Evolutionary conservation across 2,888 invertebrate genomes (phyloP).

Genomic region (Sylvicola fuscatus): DNA sequence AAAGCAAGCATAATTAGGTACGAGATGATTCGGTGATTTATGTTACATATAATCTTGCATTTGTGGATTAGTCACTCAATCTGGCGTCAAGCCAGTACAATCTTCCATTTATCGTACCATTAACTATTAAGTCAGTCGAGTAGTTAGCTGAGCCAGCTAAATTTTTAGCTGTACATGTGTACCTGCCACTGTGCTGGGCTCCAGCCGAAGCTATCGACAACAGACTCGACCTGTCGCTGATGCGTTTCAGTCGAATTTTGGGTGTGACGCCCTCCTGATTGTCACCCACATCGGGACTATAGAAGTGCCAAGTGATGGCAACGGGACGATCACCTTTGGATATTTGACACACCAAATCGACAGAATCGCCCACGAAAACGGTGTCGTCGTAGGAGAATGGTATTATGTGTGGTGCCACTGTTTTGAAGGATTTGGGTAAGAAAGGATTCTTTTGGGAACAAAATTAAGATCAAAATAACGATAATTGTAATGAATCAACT

Average conservation of each 20-base stretch:
- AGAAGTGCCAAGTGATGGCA: constrained; percentile 40
- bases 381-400: constrained; percentile 55
- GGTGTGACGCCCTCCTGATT: constrained; percentile 11
- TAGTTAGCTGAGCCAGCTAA: constrained; percentile 30
- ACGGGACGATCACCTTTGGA: constrained; percentile 48
- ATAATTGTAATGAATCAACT: no score
- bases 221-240: constrained; percentile 40
- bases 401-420: constrained; percentile 51
- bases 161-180: constrained; percentile 36
- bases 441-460: neutral
- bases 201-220: constrained; percentile 35
- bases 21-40: neutral
- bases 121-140: constrained; percentile 35
- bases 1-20: no score
- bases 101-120: constrained; percentile 26
- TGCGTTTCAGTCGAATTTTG: constrained; percentile 33
- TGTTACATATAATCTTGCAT: neutral
- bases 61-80: neutral
- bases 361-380: constrained; percentile 46
- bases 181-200: constrained; percentile 38
- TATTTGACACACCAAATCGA: constrained; percentile 48
- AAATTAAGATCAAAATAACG: neutral
- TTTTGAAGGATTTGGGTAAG: constrained; percentile 6
- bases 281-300: constrained; percentile 4
- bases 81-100: constrained; percentile 23